Conservation (phyloP, 2,113 vertebrate species). For the Ceyx melanurus region DNA sequence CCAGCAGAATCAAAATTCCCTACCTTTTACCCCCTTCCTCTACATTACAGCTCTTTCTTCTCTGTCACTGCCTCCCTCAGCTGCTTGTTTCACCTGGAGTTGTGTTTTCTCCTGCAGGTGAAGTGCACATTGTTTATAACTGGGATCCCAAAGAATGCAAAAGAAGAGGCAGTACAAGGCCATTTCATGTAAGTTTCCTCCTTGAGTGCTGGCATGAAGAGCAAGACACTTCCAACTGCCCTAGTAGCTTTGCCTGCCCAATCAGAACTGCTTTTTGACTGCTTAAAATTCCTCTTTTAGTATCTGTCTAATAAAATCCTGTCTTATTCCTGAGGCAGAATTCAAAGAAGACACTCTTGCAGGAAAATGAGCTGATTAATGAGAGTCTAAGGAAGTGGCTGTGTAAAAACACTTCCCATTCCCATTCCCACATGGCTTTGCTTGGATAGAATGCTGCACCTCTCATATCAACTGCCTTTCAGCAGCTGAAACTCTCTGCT, state of each 20-base stretch:
- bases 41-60: neutral
- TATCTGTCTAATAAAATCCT: neutral
- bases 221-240: neutral
- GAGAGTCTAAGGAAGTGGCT: neutral
- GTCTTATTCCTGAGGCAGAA: neutral
- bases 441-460: neutral
- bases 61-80: neutral
- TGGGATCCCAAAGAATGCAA: constrained; percentile 80
- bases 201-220: neutral
- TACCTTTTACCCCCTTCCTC: fast-evolving
- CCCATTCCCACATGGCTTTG: neutral
- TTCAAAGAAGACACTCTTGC: neutral
- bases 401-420: neutral
- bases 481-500: neutral
- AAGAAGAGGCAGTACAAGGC: constrained; percentile 74
- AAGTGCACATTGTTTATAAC: constrained; percentile 87
- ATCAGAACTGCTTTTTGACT: neutral
- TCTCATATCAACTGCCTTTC: neutral
- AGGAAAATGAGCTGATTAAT: neutral
- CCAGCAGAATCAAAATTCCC: neutral
- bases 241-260: neutral
- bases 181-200: constrained; percentile 84
- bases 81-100: neutral
- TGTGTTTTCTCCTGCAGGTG: constrained; percentile 71
- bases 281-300: neutral